Base-by-base conservation (phyloP, 2,888 invertebrate genomes). In the Liopterus haemorrhoidalis region DNA sequence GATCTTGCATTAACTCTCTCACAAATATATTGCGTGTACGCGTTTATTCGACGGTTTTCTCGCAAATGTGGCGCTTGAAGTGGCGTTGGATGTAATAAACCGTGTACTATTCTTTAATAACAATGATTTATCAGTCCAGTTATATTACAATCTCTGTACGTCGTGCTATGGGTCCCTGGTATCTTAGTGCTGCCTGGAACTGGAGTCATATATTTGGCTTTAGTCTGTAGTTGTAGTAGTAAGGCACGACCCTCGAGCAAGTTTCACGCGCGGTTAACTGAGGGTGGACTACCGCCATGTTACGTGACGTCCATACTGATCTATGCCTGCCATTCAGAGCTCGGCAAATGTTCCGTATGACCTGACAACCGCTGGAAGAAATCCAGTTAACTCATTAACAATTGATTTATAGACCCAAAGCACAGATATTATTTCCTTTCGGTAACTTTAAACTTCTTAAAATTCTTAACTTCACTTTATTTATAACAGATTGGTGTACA, bases 241-340 rank as follows among this genome's bases (percentile, higher is more conserved):
- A n/a, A n/a, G n/a, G n/a, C n/a, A n/a, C n/a, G n/a, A n/a, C n/a
- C n/a, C n/a, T n/a, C n/a, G 18, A 19, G 38, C 38, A 27, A 62
- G 63, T 66, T 67, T 65, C 63, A 65, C 65, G 67, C 65, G 60
- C 64, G 60, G 65, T 65, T 66, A 63, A 63, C 58, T 63, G 62
- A 60, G 64, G 60, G 62, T 57, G 56, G 43, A 54, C 46, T 48
- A 60, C 60, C 61, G 59, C 61, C 54, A 31, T 42, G 21, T 45
- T 9, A 22, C 38, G 38, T 38, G 38, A 38, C 27, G 22, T 27
- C 14, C 14, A 38, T 38, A 38, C 38, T 24, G 27, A 38, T 37
- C 37, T 22, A n/a, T n/a, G n/a, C n/a, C n/a, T n/a, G n/a, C n/a
- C n/a, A n/a, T n/a, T n/a, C n/a, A n/a, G n/a, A n/a, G n/a, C n/a